Base-by-base conservation (phyloP, 35 echinoderm and acorn worm genomes). In the Strongylocentrotus purpuratus region DNA sequence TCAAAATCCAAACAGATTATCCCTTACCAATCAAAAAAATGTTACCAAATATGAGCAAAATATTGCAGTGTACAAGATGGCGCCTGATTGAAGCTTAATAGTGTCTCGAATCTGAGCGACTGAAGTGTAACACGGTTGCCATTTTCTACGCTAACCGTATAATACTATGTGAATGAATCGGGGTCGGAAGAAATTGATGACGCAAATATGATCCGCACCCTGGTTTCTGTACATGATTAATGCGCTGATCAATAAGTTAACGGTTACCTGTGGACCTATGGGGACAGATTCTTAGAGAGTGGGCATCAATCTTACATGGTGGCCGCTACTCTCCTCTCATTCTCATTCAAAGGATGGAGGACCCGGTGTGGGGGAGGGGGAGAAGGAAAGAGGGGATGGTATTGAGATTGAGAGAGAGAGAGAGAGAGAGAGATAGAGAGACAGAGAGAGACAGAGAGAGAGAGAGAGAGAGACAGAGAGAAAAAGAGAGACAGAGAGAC, bases 241-340 rank as follows among this genome's bases (percentile, higher is more conserved):
- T 93, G 17, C 10, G 13, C 17, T 47, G 91, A 93, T 93, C 91
- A 93, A 93, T 93, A 93, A 93, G 48, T 93, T 58, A 93, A 46
- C 48, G 31, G 45, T 48, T 48, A 93, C 46, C 91, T 93, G 91
- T 93, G n/a, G 48, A 58, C 46, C 91, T 50, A 32, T 32, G 45
- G 91, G 91, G 91, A 93, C 48, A 17, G 45, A 48, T 93, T 93
- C 46, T 31, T 58, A 15, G 33, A 46, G 87, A 45, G 87, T 20
- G 87, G 87, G 87, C 87, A 93, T 93, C 91, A 47, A 93, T 93
- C 46, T 93, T 93, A 93, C 91, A 93, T 93, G 45, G 12, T 46
- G 31, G 46, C 46, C 48, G 32, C 28, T 93, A 32, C 48, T 31
- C n/a, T 20, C 14, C 14, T 32, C 31, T 93, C 91, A 47, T 93